A percentile compares a stretch with the other conserved stretches of the same genome.
Conservation (phyloP, 2,888 invertebrate species). For the Embidobia sp. region DNA sequence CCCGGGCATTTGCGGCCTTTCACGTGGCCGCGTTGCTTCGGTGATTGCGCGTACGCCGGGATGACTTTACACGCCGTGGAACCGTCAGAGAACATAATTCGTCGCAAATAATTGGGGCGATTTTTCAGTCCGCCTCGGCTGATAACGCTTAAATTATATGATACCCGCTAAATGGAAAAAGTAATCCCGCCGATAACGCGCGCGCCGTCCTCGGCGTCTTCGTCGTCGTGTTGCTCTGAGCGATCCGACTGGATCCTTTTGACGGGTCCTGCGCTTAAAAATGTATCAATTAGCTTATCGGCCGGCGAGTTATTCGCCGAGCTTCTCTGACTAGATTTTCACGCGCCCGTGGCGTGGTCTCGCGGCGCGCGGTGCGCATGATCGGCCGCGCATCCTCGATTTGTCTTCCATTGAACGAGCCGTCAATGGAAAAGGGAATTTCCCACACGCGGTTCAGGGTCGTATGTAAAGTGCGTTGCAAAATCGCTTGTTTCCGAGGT, state of each 20-base stretch:
- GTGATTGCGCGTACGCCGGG: constrained; percentile 47
- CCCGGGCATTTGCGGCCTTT: too few relatives aligned
- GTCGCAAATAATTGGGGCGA: constrained; percentile 60
- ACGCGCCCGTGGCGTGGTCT: constrained; percentile 48
- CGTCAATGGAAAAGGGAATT: constrained; percentile 51
- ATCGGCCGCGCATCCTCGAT: constrained; percentile 42
- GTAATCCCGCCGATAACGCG: constrained; percentile 38
- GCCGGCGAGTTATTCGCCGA: constrained; percentile 17
- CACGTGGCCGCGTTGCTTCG: constrained; percentile 38
- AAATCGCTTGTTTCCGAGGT: background rate
- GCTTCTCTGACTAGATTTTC: constrained; percentile 30
- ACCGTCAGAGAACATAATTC: constrained; percentile 58
- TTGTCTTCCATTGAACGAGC: constrained; percentile 44
- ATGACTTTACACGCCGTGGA: constrained; percentile 58
- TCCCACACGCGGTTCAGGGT: constrained; percentile 38
- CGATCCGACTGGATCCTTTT: too few relatives aligned
- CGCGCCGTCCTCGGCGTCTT: background rate
- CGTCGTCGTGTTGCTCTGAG: background rate
- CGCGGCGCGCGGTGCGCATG: constrained; percentile 22
- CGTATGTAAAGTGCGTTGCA: constrained; percentile 32
- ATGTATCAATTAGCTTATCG: constrained; percentile 45
- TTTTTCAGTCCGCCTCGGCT: constrained; percentile 31
- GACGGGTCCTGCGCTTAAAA: constrained; percentile 12
- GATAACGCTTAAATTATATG: constrained; percentile 56
- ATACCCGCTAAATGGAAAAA: constrained; percentile 49